phyloP scores from a whole-genome alignment of 2,113 vertebrate genomes.

The Platysternon megacephalum region DNA sequence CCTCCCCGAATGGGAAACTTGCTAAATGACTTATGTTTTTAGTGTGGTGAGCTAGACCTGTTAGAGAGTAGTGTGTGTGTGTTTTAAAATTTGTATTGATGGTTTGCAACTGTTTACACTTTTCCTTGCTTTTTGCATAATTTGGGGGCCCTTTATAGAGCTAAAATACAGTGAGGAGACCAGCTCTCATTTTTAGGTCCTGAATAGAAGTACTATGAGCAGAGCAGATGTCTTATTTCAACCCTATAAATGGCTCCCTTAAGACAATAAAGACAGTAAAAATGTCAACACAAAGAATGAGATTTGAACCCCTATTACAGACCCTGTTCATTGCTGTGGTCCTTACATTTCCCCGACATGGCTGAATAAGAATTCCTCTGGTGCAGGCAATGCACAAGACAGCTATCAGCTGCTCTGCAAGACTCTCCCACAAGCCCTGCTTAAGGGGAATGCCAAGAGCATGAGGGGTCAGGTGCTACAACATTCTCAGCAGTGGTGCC shows the following conservation, averaged over 20 bases:
- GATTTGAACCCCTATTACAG: background rate
- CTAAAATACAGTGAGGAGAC: background rate
- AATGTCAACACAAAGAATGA: background rate
- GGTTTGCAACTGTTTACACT: background rate
- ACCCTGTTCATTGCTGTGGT: background rate
- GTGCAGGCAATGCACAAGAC: background rate
- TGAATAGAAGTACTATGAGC: background rate
- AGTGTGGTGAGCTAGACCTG: background rate
- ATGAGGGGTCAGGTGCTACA: background rate
- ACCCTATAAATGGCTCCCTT: background rate
- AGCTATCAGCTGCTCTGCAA: background rate
- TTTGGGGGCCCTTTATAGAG: background rate
- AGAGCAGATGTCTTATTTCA: background rate
- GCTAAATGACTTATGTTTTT: background rate
- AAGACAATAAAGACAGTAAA: background rate
- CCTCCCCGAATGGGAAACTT: accelerated
- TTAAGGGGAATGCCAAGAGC: no score
- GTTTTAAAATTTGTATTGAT: background rate
- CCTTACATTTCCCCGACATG: background rate
- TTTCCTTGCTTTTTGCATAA: background rate
- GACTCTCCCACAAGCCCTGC: no score
- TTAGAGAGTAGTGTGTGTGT: background rate
- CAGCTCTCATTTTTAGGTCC: background rate
- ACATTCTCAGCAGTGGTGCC: background rate
- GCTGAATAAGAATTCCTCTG: background rate